phyloP scores from a whole-genome alignment of 2,888 invertebrate genomes.

The Yponomeuta plumbellus region DNA sequence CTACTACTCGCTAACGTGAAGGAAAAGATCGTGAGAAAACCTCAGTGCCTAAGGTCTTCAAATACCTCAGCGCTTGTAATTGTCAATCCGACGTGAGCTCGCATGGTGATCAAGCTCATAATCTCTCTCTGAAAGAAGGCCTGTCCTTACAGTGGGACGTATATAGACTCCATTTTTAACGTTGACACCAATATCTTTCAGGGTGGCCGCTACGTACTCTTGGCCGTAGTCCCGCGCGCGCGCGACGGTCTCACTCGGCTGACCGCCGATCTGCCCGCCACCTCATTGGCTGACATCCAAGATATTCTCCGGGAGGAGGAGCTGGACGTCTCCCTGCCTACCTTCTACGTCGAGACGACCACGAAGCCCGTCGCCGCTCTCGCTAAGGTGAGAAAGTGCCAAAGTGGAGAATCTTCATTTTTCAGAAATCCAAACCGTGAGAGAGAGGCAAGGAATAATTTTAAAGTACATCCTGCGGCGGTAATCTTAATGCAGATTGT shows the following conservation, averaged over 20 bases:
- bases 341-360: slow-evolving; percentile 79
- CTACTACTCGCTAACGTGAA: no score
- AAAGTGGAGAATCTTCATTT: no score
- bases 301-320: slow-evolving; percentile 59
- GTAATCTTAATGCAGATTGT: background rate
- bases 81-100: no score
- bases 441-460: no score
- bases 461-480: background rate
- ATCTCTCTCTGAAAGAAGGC: no score
- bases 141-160: no score
- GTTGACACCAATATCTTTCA: slow-evolving; percentile 29
- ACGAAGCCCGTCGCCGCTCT: slow-evolving; percentile 78
- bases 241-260: slow-evolving; percentile 75
- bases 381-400: slow-evolving; percentile 60
- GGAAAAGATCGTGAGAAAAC: no score
- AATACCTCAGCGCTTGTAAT: no score
- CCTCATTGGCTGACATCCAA: slow-evolving; percentile 60
- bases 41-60: no score
- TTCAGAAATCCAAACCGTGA: no score
- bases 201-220: slow-evolving; percentile 77
- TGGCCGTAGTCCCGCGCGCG: slow-evolving; percentile 76
- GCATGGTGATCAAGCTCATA: no score
- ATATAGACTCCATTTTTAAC: no score
- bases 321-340: slow-evolving; percentile 73
- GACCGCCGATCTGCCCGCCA: slow-evolving; percentile 70